Percentiles rank a stretch among this genome's conserved stretches.
Evolutionary conservation across 2,888 invertebrate species (phyloP).

Genomic region (Netelia fuscicornis): DNA sequence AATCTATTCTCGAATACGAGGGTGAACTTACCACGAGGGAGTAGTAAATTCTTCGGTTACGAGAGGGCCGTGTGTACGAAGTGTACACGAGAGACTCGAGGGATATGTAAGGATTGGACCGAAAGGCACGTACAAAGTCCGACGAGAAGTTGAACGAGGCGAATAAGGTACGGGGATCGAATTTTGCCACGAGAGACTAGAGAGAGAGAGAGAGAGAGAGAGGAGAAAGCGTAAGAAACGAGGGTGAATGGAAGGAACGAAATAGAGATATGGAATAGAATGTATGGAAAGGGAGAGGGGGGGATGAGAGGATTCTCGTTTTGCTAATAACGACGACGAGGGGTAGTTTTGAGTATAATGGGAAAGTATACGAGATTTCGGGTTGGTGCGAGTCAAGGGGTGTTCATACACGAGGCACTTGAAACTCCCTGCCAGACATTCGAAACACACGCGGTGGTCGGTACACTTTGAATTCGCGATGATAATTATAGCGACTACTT

Average conservation of each 20-base stretch:
- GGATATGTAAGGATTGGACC: constrained; percentile 23
- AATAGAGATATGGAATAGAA: not conserved
- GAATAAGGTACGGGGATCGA: not conserved
- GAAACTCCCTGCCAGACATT: constrained; percentile 26
- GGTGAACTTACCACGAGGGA: not conserved
- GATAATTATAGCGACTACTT: constrained; percentile 49
- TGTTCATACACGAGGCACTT: constrained; percentile 33
- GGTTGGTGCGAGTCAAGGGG: constrained; percentile 29
- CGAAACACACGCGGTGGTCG: constrained; percentile 3
- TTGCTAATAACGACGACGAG: constrained; percentile 54
- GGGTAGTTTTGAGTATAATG: constrained; percentile 40
- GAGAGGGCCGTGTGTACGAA: constrained; percentile 4
- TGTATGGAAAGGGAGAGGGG: not conserved
- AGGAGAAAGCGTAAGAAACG: not conserved
- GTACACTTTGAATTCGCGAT: constrained; percentile 33
- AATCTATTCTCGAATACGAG: not conserved
- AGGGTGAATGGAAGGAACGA: not conserved
- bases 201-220: not conserved
- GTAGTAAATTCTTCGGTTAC: not conserved
- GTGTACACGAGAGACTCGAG: not conserved
- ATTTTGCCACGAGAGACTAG: not conserved
- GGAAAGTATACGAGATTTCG: constrained; percentile 41
- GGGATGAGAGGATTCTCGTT: constrained; percentile 34
- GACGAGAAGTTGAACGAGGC: not conserved
- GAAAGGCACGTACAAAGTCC: constrained; percentile 58